These are phyloP conservation scores for Lordiphosa clarofinis DNA, from an alignment of 1,140 invertebrate genomes.

Conservation along the genomic window DNA sequence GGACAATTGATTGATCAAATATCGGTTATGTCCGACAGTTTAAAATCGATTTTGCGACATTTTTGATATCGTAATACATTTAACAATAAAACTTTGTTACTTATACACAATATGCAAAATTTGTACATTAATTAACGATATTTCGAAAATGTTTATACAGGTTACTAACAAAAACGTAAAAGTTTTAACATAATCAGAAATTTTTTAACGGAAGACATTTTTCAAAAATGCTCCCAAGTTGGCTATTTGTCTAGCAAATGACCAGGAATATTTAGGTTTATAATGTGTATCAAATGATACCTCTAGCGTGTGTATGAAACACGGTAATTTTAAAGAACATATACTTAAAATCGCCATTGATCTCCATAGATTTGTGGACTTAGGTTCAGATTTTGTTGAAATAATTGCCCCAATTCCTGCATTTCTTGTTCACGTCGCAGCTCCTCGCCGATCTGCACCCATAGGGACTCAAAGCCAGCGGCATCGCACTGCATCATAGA, in stretches of 20 bases:
- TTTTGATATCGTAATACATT: constrained; percentile 1
- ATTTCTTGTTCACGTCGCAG: constrained; percentile 44
- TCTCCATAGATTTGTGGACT: constrained; percentile 9
- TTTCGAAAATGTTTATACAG: too few relatives aligned
- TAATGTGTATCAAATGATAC: too few relatives aligned
- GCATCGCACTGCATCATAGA: constrained; percentile 18
- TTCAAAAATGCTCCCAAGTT: constrained; percentile 33
- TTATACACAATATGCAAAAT: constrained; percentile 14
- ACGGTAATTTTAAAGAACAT: too few relatives aligned
- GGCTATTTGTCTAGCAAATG: constrained; percentile 1
- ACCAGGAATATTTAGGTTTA: background rate
- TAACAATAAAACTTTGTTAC: constrained; percentile 5
- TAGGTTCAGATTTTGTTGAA: constrained; percentile 47
- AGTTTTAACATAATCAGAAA: constrained; percentile 22
- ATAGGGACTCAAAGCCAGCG: constrained; percentile 57
- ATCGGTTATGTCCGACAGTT: too few relatives aligned
- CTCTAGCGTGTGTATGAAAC: too few relatives aligned
- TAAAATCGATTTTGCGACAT: background rate
- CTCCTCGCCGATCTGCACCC: constrained; percentile 57
- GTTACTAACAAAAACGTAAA: constrained; percentile 26
- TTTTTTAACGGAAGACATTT: constrained; percentile 34
- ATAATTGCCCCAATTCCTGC: constrained; percentile 37
- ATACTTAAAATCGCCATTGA: too few relatives aligned
- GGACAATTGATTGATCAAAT: too few relatives aligned
- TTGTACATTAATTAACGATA: too few relatives aligned